A percentile compares a stretch with the other conserved stretches of the same genome.
Evolutionary conservation across 2,797 vertebrate genomes (phyloP).

Genomic region (Acrossocheilus fasciatus): DNA sequence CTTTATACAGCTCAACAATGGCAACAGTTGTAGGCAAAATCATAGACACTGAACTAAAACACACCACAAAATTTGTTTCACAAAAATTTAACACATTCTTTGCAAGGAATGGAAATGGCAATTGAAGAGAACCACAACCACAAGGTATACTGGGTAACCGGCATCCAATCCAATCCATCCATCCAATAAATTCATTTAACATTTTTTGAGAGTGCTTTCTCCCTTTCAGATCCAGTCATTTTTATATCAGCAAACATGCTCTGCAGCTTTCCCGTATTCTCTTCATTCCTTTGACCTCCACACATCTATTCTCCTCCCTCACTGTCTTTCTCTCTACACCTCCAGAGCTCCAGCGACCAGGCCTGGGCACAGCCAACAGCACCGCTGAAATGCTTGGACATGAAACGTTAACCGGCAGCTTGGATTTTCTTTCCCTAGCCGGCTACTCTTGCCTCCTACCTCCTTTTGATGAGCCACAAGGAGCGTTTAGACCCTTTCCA

Average conservation of each 20-base stretch:
- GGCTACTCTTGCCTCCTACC: constrained; percentile 38
- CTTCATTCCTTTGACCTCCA: constrained; percentile 35
- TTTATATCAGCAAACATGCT: constrained; percentile 13
- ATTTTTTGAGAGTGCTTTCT: background rate
- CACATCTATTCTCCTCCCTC: constrained; percentile 18
- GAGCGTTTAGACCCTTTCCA: constrained; percentile 63
- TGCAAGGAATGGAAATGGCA: too few relatives aligned
- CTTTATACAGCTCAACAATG: background rate
- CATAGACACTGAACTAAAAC: background rate
- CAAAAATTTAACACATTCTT: background rate
- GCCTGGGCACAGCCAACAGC: constrained; percentile 53
- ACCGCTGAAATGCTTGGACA: constrained; percentile 66
- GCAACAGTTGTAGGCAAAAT: background rate
- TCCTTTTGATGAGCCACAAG: constrained; percentile 60
- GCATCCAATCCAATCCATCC: too few relatives aligned
- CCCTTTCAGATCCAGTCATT: background rate
- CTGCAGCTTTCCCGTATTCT: background rate
- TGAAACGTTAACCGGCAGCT: constrained; percentile 67
- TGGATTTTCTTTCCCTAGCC: constrained; percentile 36
- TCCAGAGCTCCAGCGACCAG: constrained; percentile 39
- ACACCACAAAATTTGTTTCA: background rate
- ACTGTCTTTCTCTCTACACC: constrained; percentile 29
- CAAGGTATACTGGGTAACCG: too few relatives aligned
- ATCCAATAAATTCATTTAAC: background rate
- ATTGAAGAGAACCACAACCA: too few relatives aligned